phyloP scores from a whole-genome alignment of 2,888 invertebrate genomes.

The Volucella inflata region DNA sequence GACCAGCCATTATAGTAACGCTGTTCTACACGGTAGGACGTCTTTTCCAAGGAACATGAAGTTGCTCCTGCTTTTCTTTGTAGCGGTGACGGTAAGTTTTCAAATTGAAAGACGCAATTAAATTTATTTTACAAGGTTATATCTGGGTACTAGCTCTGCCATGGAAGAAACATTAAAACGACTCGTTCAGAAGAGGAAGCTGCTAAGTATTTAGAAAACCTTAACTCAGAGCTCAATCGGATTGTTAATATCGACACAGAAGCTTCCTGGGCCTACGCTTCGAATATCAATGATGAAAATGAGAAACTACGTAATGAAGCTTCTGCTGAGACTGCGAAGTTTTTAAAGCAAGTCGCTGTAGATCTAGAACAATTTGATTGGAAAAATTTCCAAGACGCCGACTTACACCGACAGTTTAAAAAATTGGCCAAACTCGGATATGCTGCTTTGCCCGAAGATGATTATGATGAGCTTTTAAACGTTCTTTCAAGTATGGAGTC shows the following conservation, averaged over 20 bases:
- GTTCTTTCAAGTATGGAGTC: conserved; percentile 89
- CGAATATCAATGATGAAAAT: conserved; percentile 90
- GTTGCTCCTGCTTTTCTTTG: no score
- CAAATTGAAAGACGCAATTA: no score
- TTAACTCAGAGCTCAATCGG: conserved; percentile 86
- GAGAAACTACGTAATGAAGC: conserved; percentile 84
- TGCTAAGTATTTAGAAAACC: conserved; percentile 86
- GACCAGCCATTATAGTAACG: no score
- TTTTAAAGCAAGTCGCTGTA: conserved; percentile 81
- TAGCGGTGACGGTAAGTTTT: no score
- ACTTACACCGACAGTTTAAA: conserved; percentile 90
- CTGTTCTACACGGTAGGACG: no score
- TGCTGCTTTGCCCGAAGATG: conserved; percentile 89
- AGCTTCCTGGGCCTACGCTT: conserved; percentile 90
- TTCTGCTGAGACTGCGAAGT: conserved; percentile 81
- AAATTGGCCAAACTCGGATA: conserved; percentile 89
- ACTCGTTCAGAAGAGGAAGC: conserved; percentile 85
- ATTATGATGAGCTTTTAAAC: conserved; percentile 86
- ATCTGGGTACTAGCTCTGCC: conserved; percentile 31
- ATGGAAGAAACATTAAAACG: conserved; percentile 12
- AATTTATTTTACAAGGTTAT: no score
- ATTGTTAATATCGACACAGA: conserved; percentile 86
- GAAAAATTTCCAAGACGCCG: conserved; percentile 88
- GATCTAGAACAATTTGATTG: conserved; percentile 87
- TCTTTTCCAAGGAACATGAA: no score